Percentiles rank a stretch among this genome's conserved stretches.
Evolutionary conservation across 2,797 vertebrate species (phyloP).

Genomic region (Rousettus madagascariensis): DNA sequence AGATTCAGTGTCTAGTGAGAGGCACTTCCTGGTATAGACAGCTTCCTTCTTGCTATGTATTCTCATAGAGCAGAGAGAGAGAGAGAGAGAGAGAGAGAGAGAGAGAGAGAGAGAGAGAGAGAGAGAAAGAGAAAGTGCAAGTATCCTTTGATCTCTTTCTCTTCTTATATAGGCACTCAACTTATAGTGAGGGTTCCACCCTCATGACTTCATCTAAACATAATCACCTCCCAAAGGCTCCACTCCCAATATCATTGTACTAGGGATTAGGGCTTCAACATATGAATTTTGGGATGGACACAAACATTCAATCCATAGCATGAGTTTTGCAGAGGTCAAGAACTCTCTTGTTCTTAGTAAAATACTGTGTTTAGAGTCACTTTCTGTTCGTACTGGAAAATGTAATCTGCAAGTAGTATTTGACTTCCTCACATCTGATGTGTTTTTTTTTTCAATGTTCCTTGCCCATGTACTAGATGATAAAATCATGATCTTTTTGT

Average conservation of each 20-base stretch:
- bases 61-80: not conserved
- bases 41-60: not conserved
- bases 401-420: not conserved
- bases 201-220: too few species aligned
- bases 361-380: not conserved
- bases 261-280: not conserved
- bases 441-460: not conserved
- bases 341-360: not conserved
- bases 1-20: not conserved
- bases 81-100: not conserved
- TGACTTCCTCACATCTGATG: not conserved
- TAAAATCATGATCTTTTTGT: not conserved
- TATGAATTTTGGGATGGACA: not conserved
- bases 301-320: not conserved
- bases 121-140: not conserved
- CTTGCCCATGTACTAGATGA: not conserved
- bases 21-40: not conserved
- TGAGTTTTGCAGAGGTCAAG: not conserved
- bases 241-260: not conserved
- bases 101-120: not conserved
- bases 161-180: not conserved
- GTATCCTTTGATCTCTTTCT: not conserved
- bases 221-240: not conserved
- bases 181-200: not conserved
- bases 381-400: not conserved